Percentiles rank a stretch among this genome's conserved stretches.
Evolutionary conservation across 2,113 vertebrate genomes (phyloP).

Genomic region (Oxyura jamaicensis): DNA sequence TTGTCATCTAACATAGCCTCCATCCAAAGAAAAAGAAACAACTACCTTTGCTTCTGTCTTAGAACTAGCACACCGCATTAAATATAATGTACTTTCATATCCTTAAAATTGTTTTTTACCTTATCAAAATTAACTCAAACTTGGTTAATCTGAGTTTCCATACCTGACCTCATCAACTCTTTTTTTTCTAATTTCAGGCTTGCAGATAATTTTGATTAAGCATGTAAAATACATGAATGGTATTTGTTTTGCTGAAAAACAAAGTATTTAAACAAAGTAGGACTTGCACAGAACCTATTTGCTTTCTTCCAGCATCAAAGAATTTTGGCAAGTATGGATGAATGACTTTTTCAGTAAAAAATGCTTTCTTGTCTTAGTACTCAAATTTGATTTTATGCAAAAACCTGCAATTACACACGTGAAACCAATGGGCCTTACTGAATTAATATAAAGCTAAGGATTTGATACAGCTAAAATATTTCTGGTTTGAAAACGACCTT

Average conservation of each 20-base stretch:
- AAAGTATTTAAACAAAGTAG: not conserved
- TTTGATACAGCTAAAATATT: not conserved
- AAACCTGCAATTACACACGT: not conserved
- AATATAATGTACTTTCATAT: not conserved
- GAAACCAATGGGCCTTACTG: not conserved
- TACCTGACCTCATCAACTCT: not conserved
- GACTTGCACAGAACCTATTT: not conserved
- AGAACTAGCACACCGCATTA: not conserved
- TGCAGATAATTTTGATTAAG: not conserved
- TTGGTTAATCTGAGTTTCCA: not conserved
- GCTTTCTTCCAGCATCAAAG: not conserved
- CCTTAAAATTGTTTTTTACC: not conserved
- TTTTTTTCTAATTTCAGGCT: not conserved
- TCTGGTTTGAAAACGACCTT: not conserved
- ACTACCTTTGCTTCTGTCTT: not conserved
- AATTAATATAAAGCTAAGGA: not conserved
- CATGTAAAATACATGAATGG: accelerated
- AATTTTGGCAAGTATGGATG: not conserved
- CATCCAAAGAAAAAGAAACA: not conserved
- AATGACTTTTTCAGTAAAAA: not conserved
- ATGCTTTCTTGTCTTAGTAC: not conserved
- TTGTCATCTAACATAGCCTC: not conserved
- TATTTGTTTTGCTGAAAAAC: not conserved
- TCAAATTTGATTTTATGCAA: not conserved
- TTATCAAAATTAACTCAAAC: not conserved